A percentile compares a stretch with the other conserved stretches of the same genome.
Evolutionary conservation across 2,797 vertebrate species (phyloP).

Genomic region (Periparus ater): DNA sequence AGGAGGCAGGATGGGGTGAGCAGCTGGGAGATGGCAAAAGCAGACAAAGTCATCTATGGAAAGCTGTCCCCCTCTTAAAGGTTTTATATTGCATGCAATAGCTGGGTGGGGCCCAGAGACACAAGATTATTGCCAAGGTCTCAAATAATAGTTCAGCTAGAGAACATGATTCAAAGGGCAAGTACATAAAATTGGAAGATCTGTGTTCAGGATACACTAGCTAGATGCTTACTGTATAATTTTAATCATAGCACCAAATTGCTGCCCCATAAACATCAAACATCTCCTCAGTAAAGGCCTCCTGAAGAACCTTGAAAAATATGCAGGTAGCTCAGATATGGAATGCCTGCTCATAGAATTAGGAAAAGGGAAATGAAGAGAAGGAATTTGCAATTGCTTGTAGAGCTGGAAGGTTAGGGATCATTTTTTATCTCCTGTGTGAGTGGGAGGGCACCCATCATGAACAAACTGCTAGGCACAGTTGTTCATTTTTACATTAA

Average conservation of each 20-base stretch:
- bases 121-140: neutral
- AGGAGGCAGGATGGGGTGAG: neutral
- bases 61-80: neutral
- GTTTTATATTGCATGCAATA: neutral
- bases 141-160: neutral
- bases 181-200: neutral
- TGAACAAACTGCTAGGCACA: neutral
- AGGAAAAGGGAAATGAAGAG: neutral
- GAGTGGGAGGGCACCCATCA: slow-evolving; percentile 5
- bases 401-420: neutral
- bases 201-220: neutral
- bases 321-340: neutral
- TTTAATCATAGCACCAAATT: neutral
- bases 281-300: neutral
- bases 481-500: slow-evolving; percentile 29
- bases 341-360: neutral
- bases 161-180: neutral
- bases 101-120: neutral
- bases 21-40: neutral
- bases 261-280: neutral
- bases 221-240: neutral
- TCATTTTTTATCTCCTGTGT: neutral
- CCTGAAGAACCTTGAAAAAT: neutral
- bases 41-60: neutral
- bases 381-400: neutral